These are phyloP conservation scores for Nannobrachium achirus DNA, from an alignment of 2,113 vertebrate genomes.

Conservation along the genomic window DNA sequence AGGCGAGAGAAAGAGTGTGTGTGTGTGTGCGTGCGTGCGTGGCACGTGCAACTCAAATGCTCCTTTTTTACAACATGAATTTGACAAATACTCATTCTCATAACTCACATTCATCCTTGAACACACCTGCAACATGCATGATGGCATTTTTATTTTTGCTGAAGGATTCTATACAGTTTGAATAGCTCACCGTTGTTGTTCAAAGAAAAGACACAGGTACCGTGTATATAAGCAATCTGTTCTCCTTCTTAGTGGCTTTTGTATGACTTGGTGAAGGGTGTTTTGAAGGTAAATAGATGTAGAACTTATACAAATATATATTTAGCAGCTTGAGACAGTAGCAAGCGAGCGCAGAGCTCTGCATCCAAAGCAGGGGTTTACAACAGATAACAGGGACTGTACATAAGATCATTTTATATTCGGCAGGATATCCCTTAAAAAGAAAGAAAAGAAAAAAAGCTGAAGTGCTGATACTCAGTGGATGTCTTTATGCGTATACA, in stretches of 20 bases:
- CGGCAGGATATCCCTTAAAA: slow-evolving; percentile 55
- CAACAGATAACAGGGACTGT: slow-evolving; percentile 69
- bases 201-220: slow-evolving; percentile 25
- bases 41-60: slow-evolving; percentile 65
- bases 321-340: slow-evolving; percentile 54
- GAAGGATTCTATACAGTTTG: slow-evolving; percentile 41
- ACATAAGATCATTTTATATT: slow-evolving; percentile 53
- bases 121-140: slow-evolving; percentile 47
- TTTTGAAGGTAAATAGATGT: slow-evolving; percentile 40
- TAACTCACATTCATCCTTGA: slow-evolving; percentile 37
- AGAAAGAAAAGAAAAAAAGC: slow-evolving; percentile 27
- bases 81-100: slow-evolving; percentile 42
- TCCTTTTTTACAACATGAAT: slow-evolving; percentile 31
- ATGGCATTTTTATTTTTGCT: slow-evolving; percentile 58
- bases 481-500: slow-evolving; percentile 65
- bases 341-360: slow-evolving; percentile 25
- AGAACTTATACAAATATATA: slow-evolving; percentile 48
- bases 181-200: slow-evolving; percentile 24
- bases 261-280: slow-evolving; percentile 54
- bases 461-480: slow-evolving; percentile 55
- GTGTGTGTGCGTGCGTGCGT: slow-evolving; percentile 45
- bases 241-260: slow-evolving; percentile 63
- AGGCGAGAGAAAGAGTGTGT: slow-evolving; percentile 33
- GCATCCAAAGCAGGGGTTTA: slow-evolving; percentile 19
- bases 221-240: slow-evolving; percentile 71